Conservation (phyloP, 2,888 invertebrate species). For the Hydrotaea cyrtoneurina region DNA sequence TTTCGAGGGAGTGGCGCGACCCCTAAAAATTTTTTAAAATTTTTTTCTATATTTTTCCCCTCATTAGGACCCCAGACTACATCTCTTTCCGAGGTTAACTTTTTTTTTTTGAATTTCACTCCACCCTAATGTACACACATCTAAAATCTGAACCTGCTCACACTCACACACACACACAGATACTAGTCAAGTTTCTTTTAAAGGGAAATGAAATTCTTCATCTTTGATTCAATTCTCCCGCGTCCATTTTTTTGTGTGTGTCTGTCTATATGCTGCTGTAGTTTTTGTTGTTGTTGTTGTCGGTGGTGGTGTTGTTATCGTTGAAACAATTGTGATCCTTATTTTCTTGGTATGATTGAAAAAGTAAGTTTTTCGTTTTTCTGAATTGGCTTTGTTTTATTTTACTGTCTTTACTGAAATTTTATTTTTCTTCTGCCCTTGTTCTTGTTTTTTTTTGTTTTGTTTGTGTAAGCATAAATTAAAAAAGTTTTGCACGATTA, state of each 20-base stretch:
- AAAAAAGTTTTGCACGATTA: constrained; percentile 24
- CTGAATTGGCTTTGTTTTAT: neutral
- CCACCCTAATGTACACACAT: too few species aligned
- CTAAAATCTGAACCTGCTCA: neutral
- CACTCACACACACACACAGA: neutral
- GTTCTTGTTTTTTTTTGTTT: neutral
- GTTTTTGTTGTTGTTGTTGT: too few species aligned
- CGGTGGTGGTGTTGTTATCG: too few species aligned
- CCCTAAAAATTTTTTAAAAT: too few species aligned
- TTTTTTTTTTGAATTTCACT: too few species aligned
- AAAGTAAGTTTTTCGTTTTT: constrained; percentile 24
- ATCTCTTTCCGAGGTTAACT: too few species aligned
- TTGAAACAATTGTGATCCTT: neutral
- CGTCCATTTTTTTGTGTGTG: neutral
- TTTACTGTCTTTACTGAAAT: neutral
- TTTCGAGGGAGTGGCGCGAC: too few species aligned
- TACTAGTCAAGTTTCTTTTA: neutral
- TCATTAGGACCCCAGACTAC: too few species aligned
- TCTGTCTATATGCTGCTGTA: neutral
- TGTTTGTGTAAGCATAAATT: constrained; percentile 24
- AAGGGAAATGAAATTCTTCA: neutral
- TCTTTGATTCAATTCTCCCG: neutral
- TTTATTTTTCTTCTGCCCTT: neutral
- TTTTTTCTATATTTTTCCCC: too few species aligned
- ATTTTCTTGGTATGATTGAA: constrained; percentile 28